These are phyloP conservation scores for Drosophila mojavensis DNA, from an alignment of 1,140 invertebrate genomes.

Conservation along the genomic window DNA sequence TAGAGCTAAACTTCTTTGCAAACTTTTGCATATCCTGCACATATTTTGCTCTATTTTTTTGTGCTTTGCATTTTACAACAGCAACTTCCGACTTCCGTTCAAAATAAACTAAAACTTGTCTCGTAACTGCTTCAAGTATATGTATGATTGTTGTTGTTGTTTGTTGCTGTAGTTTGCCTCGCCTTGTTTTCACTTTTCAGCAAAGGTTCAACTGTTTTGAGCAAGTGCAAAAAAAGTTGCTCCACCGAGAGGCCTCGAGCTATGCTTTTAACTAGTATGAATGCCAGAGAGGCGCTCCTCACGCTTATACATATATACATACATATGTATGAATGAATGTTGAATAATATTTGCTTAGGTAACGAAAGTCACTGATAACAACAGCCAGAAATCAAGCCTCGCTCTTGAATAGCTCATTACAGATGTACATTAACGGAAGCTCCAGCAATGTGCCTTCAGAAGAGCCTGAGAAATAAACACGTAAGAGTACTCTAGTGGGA, in stretches of 20 bases:
- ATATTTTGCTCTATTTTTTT: constrained; percentile 32
- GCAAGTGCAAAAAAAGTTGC: constrained; percentile 29
- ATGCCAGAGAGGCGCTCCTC: too few relatives aligned
- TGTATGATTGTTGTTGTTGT: constrained; percentile 4
- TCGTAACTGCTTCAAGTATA: constrained; percentile 27
- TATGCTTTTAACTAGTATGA: too few relatives aligned
- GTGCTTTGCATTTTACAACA: constrained; percentile 72
- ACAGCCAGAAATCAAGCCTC: too few relatives aligned
- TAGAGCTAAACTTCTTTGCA: constrained; percentile 37
- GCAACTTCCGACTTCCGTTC: constrained; percentile 75
- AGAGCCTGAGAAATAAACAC: background rate
- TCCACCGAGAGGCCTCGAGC: too few relatives aligned
- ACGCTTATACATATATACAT: too few relatives aligned
- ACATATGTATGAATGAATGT: too few relatives aligned
- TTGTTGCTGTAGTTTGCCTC: background rate
- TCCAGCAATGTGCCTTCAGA: background rate
- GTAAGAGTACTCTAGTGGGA: too few relatives aligned
- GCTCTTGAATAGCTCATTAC: background rate
- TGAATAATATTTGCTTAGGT: too few relatives aligned
- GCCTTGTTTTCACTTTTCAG: constrained; percentile 43
- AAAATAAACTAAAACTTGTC: constrained; percentile 57
- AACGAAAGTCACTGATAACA: too few relatives aligned
- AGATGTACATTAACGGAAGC: background rate
- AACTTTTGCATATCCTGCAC: constrained; percentile 79
- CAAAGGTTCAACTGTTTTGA: constrained; percentile 35